These are phyloP conservation scores for Paracanthobrama guichenoti DNA, from an alignment of 2,113 vertebrate species.

Conservation along the genomic window DNA sequence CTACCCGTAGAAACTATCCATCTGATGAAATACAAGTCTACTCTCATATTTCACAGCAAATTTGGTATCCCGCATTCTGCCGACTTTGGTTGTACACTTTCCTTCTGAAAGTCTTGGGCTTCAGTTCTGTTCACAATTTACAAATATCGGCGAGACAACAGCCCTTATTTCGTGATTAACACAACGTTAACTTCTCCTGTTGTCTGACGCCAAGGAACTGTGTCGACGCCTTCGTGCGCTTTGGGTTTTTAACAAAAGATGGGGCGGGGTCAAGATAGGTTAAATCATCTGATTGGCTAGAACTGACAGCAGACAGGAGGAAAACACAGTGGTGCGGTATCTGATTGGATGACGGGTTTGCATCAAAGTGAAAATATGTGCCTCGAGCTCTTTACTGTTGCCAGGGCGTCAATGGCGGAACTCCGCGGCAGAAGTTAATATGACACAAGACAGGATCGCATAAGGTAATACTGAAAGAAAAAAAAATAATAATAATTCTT, in stretches of 20 bases:
- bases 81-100: neutral
- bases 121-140: neutral
- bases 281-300: constrained; percentile 32
- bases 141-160: neutral
- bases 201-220: neutral
- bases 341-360: constrained; percentile 35
- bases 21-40: neutral
- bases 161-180: neutral
- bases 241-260: constrained; percentile 17
- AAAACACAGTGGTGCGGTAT: neutral
- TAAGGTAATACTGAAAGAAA: constrained; percentile 15
- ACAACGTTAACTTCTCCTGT: neutral
- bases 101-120: neutral
- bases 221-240: neutral
- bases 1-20: neutral
- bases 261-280: neutral
- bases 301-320: neutral
- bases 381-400: constrained; percentile 26
- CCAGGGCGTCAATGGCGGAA: constrained; percentile 35
- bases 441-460: constrained; percentile 27
- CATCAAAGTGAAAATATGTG: constrained; percentile 26
- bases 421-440: constrained; percentile 39
- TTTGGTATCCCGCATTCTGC: neutral
- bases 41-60: neutral
- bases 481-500: neutral